phyloP scores from a whole-genome alignment of 2,797 vertebrate genomes.

The Microctenopoma steveboyesi region DNA sequence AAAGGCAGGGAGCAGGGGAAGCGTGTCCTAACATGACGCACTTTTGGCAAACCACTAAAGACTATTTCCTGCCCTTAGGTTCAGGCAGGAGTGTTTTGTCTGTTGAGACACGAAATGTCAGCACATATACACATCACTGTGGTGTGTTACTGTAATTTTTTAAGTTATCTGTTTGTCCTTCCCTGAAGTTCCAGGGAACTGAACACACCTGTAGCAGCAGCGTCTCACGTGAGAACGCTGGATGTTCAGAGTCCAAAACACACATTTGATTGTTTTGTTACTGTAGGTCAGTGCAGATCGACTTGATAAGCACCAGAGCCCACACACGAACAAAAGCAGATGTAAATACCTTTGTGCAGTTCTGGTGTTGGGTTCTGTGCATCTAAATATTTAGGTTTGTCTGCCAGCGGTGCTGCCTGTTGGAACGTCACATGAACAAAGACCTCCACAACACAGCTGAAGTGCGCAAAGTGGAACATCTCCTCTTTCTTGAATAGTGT shows the following conservation, averaged over 20 bases:
- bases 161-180: slow-evolving; percentile 41
- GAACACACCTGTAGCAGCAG: slow-evolving; percentile 59
- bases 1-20: slow-evolving; percentile 27
- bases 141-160: slow-evolving; percentile 13
- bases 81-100: slow-evolving; percentile 30
- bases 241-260: slow-evolving; percentile 39
- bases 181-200: slow-evolving; percentile 50
- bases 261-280: slow-evolving; percentile 36
- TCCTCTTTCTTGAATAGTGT: slow-evolving; percentile 16
- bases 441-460: slow-evolving; percentile 24
- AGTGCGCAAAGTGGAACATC: slow-evolving; percentile 31
- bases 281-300: slow-evolving; percentile 35
- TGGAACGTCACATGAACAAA: slow-evolving; percentile 38
- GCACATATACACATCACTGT: slow-evolving; percentile 2
- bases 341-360: slow-evolving; percentile 14
- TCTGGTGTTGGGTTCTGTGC: neutral
- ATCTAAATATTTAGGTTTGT: slow-evolving; percentile 46
- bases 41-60: slow-evolving; percentile 49
- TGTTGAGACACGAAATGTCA: slow-evolving; percentile 35
- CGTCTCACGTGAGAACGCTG: slow-evolving; percentile 73
- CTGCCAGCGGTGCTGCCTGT: slow-evolving; percentile 26
- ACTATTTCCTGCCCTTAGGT: slow-evolving; percentile 47
- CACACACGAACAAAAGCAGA: slow-evolving; percentile 17
- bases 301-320: slow-evolving; percentile 8
- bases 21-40: slow-evolving; percentile 69